Base-by-base conservation (phyloP, 2,113 vertebrate genomes). In the Apeltes quadracus region DNA sequence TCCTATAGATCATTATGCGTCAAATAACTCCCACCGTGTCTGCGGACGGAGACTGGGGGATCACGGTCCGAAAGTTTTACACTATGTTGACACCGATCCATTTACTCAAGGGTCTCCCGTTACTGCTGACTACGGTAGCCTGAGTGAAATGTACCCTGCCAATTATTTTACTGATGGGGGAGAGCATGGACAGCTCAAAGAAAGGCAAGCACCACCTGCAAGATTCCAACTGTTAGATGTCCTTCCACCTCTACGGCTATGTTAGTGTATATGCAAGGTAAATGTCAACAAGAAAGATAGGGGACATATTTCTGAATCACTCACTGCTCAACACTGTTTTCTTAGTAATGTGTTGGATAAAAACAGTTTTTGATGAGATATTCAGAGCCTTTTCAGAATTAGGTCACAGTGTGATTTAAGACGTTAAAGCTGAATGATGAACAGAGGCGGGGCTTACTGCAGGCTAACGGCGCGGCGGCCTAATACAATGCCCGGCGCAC, bases 331-430 rank as follows among this genome's bases (percentile, higher is more conserved):
- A 78, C 75, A 85, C 64, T 23, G 48, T 70, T 75, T 76, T 83
- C 72, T 82, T 73, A 73, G 74, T 87, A 87, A 77, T 76, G 64
- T 51, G 74, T 78, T 87, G 75, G 88, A 78, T 76, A 81, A 92
- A 91, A 92, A 89, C 81, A 83, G 82, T 41, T 69, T 83, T 67
- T 82, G 85, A 90, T 25, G 80, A 84, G 79, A 76, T 76, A 82
- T 32, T 71, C 54, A 73, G 78, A 80, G 43, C 74, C 57, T 71
- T 84, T 88, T 83, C 84, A 76, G 82, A 78, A 84, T 81, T 63
- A 75, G 79, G 79, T 78, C 79, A 69, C 72, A 62, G 58, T 23
- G 32, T 61, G 78, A 81, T 58, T 80, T 55, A 69, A 75, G 72
- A 46, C 61, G n/a, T 55, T 79, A 7, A n/a, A n/a, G 23, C 55